Evolutionary conservation across 2,888 invertebrate genomes (phyloP).

Genomic region (Congeria kusceri): DNA sequence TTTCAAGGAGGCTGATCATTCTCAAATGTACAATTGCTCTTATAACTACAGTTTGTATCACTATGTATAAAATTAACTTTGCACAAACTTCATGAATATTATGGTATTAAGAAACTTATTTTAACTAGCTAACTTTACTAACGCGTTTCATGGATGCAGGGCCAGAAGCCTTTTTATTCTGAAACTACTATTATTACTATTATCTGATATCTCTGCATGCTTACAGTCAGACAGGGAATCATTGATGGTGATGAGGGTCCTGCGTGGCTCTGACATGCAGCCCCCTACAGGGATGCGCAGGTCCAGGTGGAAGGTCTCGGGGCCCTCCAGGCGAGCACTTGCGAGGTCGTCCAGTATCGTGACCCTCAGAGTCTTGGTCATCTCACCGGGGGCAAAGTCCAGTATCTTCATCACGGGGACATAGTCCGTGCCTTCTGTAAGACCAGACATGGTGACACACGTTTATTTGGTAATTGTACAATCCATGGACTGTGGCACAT

Average conservation of each 20-base stretch:
- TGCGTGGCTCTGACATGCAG: slow-evolving; percentile 80
- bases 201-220: slow-evolving; percentile 43
- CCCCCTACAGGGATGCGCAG: slow-evolving; percentile 82
- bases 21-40: too few relatives aligned
- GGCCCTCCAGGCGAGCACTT: slow-evolving; percentile 83
- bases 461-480: too few relatives aligned
- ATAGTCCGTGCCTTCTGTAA: slow-evolving; percentile 84
- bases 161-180: too few relatives aligned
- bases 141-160: too few relatives aligned
- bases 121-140: too few relatives aligned
- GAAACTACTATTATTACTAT: background rate
- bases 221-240: slow-evolving; percentile 84
- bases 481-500: too few relatives aligned
- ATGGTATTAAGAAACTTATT: too few relatives aligned
- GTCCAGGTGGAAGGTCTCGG: slow-evolving; percentile 82
- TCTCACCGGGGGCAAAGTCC: slow-evolving; percentile 83
- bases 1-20: too few relatives aligned
- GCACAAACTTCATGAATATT: too few relatives aligned
- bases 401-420: slow-evolving; percentile 81
- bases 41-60: too few relatives aligned
- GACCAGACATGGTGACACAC: background rate
- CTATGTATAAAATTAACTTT: too few relatives aligned
- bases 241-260: slow-evolving; percentile 80
- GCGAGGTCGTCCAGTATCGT: slow-evolving; percentile 84
- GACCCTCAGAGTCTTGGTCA: slow-evolving; percentile 80